Evolutionary conservation across 2,797 vertebrate species (phyloP).

Genomic region (Enteromius thamalakanensis): DNA sequence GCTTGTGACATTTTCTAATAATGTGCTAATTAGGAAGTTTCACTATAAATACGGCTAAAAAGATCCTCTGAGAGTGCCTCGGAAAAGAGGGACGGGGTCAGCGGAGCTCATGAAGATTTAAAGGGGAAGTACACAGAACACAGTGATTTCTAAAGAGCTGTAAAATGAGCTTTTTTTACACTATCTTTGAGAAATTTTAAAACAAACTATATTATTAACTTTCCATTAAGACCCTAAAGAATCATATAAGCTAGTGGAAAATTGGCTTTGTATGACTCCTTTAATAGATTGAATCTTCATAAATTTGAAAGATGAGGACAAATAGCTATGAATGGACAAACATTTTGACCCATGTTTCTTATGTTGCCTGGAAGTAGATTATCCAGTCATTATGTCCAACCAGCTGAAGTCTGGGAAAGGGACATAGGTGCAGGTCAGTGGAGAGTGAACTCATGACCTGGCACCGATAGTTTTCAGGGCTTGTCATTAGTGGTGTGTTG

Average conservation of each 20-base stretch:
- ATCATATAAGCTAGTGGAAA: neutral
- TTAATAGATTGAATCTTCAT: neutral
- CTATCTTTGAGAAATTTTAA: too few species aligned
- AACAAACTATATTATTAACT: too few species aligned
- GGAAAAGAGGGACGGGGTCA: too few species aligned
- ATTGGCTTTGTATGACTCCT: neutral
- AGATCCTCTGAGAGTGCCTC: too few species aligned
- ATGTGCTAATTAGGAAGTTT: too few species aligned
- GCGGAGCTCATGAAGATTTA: too few species aligned
- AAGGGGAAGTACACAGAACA: too few species aligned
- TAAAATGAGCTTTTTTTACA: too few species aligned
- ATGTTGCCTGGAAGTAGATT: neutral
- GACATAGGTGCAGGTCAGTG: neutral
- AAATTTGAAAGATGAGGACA: neutral
- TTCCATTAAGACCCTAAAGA: neutral
- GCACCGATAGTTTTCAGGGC: neutral
- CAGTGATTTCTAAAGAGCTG: too few species aligned
- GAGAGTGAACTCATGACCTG: constrained; percentile 7
- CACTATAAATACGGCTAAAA: too few species aligned
- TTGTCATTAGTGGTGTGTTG: constrained; percentile 45
- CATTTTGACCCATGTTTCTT: neutral
- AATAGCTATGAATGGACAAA: neutral
- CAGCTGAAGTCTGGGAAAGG: neutral
- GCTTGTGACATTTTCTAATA: too few species aligned
- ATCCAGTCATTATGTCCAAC: neutral